Evolutionary conservation across 2,888 invertebrate species (phyloP), one percentile per base, ranked within the genome.

Genomic region (Tricholauxania praeusta): DNA sequence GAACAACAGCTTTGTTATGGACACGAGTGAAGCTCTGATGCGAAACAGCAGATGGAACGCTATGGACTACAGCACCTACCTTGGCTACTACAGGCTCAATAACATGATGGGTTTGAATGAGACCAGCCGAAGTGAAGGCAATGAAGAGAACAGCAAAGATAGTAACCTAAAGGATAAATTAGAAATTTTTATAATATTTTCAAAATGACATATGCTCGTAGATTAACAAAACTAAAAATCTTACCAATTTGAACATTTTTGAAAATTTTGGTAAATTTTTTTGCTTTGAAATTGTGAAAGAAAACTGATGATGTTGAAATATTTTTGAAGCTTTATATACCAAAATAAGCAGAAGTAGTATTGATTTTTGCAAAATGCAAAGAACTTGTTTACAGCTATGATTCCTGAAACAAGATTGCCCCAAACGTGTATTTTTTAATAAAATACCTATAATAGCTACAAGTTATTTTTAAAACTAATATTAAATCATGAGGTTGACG

Each of bases 1-100:
- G n/a, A 22, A 76, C 78, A 1, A 88, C 87, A 19, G 89, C 88
- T 2, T 89, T 87, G 57, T 88, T 87, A 71, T 85, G 89, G n/a
- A 89, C 83, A 75, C 89, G 89, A 1, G 89, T 82, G 47, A 90
- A 88, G 68, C 90, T 89, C 79, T 91, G 90, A 73, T 90, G 90
- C 14, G 90, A 90, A 0, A 90, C 88, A 4, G 90, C 86, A 10
- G 83, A 76, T 19, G 76, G 89, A 80, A 89, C 88, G 47, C 81
- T 80, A 70, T 85, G 84, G 1, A 86, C 82, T 17, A 83, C 79
- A 39, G 80, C 77, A 51, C 84, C 85, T n/a, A 86, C 80, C 70
- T 85, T 85, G 55, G 83, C 80, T 48, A 87, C 78, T 19, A 83
- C 80, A 12, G 86, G 85, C 72, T 85, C 84, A 65, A 84, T 80